Conservation (phyloP, 2,888 invertebrate genomes). For the Gibbula magus region DNA sequence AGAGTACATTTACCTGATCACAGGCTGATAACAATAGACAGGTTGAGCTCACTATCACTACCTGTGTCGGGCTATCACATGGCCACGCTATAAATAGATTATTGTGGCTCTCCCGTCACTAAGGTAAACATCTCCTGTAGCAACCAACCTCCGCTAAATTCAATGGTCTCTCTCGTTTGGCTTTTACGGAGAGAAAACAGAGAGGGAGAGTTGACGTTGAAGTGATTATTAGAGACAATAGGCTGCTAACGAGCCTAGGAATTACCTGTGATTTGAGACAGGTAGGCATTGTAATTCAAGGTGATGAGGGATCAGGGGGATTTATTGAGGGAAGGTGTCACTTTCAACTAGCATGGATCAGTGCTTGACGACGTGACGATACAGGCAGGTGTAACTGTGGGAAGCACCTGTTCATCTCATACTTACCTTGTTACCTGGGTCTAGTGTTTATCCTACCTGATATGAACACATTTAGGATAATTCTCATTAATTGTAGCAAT, state of each 20-base stretch:
- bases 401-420: no score
- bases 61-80: not conserved
- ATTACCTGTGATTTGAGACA: not conserved
- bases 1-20: not conserved
- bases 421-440: no score
- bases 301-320: no score
- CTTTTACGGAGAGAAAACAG: not conserved
- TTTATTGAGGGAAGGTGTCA: no score
- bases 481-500: no score
- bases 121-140: slow-evolving; percentile 44
- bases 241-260: not conserved
- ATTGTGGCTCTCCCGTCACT: slow-evolving; percentile 25
- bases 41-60: not conserved
- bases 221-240: not conserved
- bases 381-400: no score
- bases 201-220: not conserved
- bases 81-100: not conserved
- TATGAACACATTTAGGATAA: no score
- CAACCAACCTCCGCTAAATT: slow-evolving; percentile 30
- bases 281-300: no score
- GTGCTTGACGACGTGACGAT: no score
- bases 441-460: no score
- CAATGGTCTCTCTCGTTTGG: not conserved
- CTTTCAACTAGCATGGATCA: no score
- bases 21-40: slow-evolving; percentile 5